Evolutionary conservation across 1,140 invertebrate species (phyloP).

Genomic region (Trichonephila clavipes): DNA sequence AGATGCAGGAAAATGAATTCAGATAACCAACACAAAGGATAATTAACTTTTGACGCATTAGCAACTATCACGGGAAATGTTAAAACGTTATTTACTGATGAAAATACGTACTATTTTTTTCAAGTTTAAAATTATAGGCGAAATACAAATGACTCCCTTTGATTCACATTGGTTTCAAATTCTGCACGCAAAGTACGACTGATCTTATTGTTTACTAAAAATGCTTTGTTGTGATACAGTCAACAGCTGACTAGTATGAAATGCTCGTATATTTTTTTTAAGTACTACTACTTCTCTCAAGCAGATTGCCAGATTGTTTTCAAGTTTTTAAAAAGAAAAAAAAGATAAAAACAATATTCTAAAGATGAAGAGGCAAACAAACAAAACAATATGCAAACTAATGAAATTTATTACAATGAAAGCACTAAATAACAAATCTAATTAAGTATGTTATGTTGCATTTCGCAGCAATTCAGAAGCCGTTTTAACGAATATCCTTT

Average conservation of each 20-base stretch:
- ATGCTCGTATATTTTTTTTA: background rate
- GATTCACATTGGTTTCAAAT: background rate
- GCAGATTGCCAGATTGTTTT: background rate
- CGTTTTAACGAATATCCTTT: no score
- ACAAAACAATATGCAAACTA: no score
- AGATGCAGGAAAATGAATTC: no score
- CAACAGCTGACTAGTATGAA: slow-evolving; percentile 5
- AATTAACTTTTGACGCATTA: slow-evolving; percentile 27
- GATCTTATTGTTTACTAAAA: slow-evolving; percentile 10
- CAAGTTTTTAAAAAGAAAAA: no score
- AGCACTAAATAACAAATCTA: no score
- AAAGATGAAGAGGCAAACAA: no score
- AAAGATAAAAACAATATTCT: no score
- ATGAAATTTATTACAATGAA: no score
- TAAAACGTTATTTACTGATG: background rate
- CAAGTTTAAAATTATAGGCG: background rate
- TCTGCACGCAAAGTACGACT: background rate
- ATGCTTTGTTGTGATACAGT: slow-evolving; percentile 2
- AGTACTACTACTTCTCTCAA: background rate
- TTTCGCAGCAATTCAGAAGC: no score
- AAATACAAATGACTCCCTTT: background rate
- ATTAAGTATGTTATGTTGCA: no score
- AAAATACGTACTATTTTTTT: background rate
- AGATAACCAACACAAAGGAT: background rate
- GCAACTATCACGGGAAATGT: background rate